These are phyloP conservation scores for Coptodon rendalli DNA, from an alignment of 2,113 vertebrate genomes.

Conservation along the genomic window DNA sequence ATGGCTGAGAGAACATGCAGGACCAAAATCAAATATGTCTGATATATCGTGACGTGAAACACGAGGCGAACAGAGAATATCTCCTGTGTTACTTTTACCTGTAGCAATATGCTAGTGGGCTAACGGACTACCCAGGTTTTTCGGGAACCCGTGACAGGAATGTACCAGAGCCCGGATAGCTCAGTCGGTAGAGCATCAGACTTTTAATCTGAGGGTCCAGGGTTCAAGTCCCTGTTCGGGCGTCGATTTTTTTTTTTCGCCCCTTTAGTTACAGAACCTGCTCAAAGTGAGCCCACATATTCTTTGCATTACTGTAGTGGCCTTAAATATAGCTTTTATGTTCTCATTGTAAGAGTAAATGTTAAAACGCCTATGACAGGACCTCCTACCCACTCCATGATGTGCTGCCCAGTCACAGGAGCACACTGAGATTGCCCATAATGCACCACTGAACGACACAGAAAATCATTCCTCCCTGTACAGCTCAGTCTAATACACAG, in stretches of 20 bases:
- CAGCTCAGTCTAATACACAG: not conserved
- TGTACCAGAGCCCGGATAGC: slow-evolving; percentile 69
- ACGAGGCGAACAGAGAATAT: fast-evolving
- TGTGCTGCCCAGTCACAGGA: not conserved
- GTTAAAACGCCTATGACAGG: not conserved
- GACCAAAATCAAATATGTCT: not conserved
- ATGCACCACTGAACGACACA: not conserved
- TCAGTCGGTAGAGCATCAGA: slow-evolving; percentile 99
- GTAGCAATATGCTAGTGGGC: fast-evolving
- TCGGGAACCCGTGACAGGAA: fast-evolving
- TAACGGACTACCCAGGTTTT: not conserved
- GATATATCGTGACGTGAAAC: not conserved
- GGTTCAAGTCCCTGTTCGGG: slow-evolving; percentile 99
- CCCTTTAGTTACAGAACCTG: fast-evolving
- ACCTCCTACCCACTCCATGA: not conserved
- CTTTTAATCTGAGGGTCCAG: slow-evolving; percentile 98
- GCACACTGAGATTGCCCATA: not conserved
- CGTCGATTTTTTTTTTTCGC: slow-evolving; percentile 82
- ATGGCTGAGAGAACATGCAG: not conserved
- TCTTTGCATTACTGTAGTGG: not conserved
- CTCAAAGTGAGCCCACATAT: not conserved
- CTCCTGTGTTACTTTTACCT: fast-evolving
- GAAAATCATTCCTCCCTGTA: not conserved
- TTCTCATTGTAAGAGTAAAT: not conserved
- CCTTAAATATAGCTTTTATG: fast-evolving